phyloP scores from a whole-genome alignment of 2,113 vertebrate genomes.

The Pelecanus crispus region DNA sequence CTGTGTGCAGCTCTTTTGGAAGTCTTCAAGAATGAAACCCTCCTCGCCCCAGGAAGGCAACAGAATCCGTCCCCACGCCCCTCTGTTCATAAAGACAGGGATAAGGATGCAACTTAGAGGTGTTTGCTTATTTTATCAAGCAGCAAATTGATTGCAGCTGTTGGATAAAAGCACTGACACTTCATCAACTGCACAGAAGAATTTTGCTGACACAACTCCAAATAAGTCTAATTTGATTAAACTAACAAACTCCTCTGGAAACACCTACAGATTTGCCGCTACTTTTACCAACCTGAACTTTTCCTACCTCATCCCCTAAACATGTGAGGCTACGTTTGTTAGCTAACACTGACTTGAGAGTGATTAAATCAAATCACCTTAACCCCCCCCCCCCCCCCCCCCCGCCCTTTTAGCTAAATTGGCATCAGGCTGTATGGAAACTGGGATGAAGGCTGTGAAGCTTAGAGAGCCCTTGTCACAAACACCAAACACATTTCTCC shows the following conservation, averaged over 20 bases:
- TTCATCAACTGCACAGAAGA: background rate
- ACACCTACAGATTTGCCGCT: background rate
- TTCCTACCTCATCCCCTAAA: background rate
- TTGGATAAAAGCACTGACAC: conserved; percentile 18
- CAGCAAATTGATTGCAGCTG: conserved; percentile 40
- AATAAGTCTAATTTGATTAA: background rate
- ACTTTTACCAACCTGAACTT: background rate
- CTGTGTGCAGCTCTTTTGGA: conserved; percentile 15
- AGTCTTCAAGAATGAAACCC: background rate
- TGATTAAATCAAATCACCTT: background rate
- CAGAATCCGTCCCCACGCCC: background rate
- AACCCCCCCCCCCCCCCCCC: background rate
- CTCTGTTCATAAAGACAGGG: conserved; percentile 6
- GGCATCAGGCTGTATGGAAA: background rate
- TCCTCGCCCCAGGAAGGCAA: conserved; percentile 21
- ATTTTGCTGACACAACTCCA: conserved; percentile 13
- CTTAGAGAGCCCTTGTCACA: background rate
- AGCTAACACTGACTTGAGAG: background rate
- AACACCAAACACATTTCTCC: background rate
- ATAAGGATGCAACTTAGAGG: background rate
- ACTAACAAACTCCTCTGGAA: background rate
- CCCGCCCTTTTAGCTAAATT: background rate
- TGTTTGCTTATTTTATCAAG: conserved; percentile 43
- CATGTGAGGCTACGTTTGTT: background rate
- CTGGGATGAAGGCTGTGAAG: background rate